Evolutionary conservation across 2,113 vertebrate species (phyloP).

Genomic region (Sisor rabdophorus): DNA sequence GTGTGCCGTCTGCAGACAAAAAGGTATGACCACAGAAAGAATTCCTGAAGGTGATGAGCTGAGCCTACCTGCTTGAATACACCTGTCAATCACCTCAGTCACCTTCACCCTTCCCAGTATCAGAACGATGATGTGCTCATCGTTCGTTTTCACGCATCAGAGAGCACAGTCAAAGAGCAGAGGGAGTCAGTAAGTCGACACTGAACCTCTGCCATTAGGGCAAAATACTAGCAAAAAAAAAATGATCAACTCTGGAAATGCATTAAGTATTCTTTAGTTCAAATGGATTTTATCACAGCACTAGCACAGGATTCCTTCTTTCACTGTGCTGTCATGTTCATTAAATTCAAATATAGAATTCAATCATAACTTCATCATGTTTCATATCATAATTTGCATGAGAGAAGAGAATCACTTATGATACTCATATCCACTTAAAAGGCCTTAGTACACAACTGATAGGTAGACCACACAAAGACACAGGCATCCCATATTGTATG

Average conservation of each 20-base stretch:
- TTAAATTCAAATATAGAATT: conserved; percentile 48
- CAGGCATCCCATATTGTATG: conserved; percentile 65
- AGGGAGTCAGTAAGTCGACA: neutral
- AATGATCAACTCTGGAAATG: neutral
- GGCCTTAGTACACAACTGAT: neutral
- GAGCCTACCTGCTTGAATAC: conserved; percentile 61
- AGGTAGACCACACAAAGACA: conserved; percentile 42
- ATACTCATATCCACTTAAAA: conserved; percentile 17
- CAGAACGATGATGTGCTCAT: conserved; percentile 58
- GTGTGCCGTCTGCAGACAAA: conserved; percentile 79
- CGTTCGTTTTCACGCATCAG: conserved; percentile 57
- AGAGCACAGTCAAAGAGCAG: conserved; percentile 63
- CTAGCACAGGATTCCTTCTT: conserved; percentile 49
- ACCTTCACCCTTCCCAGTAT: conserved; percentile 50
- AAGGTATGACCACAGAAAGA: conserved; percentile 68
- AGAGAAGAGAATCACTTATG: conserved; percentile 24
- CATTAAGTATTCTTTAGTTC: conserved; percentile 1
- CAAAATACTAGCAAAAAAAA: neutral
- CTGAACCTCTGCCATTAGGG: conserved; percentile 21
- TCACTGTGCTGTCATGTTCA: conserved; percentile 64
- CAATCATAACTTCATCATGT: conserved; percentile 65
- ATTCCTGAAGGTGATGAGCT: conserved; percentile 35
- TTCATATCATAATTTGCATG: conserved; percentile 68
- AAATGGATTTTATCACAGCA: conserved; percentile 18
- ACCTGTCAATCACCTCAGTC: conserved; percentile 38